Base-by-base conservation (phyloP, 2,113 vertebrate species). In the Peromyscus leucopus region DNA sequence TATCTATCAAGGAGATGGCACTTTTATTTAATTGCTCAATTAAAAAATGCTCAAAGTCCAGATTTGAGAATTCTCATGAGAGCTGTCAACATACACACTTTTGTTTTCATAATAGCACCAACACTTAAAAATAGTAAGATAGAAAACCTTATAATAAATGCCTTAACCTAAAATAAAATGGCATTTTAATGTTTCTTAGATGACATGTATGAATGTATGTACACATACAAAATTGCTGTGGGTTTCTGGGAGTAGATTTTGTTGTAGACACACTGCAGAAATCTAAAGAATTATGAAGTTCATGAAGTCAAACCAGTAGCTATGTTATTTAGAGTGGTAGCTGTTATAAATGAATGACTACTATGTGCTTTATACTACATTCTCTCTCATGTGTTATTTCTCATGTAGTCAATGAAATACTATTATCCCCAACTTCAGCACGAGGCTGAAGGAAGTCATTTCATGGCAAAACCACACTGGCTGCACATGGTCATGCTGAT, bases 381-480 rank as follows among this genome's bases (percentile, higher is more conserved):
- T 91, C 55, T 12, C 80, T 51, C 90, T 89, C 16, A 42, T n/a
- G n/a, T 36, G 36, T 7, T 55, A 71, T 96, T 95, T 93, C 19
- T 76, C n/a, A 86, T 63, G 63, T 48, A 86, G 24, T 76, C 4
- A 36, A 88, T 83, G 90, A 42, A 36, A 22, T 88, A 51, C 3
- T 12, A 24, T 82, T n/a, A 65, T 55, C 9, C n/a, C 6, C 42
- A 82, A 74, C 33, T 46, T 72, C 57, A 24, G 19, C 63, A 24
- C 48, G 21, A 92, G 28, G 22, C 46, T 89, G 72, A 89, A 17
- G 19, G 69, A 91, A 94, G 26, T 87, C 71, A 78, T 95, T 94
- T 75, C 26, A 82, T 95, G 28, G 51, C 9, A 42, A 93, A 95
- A 19, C 21, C 16, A 48, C 22, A 72, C 8, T 82, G 28, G 8